These are phyloP conservation scores for Drosophila anceps DNA, from an alignment of 2,888 invertebrate species.

Conservation along the genomic window DNA sequence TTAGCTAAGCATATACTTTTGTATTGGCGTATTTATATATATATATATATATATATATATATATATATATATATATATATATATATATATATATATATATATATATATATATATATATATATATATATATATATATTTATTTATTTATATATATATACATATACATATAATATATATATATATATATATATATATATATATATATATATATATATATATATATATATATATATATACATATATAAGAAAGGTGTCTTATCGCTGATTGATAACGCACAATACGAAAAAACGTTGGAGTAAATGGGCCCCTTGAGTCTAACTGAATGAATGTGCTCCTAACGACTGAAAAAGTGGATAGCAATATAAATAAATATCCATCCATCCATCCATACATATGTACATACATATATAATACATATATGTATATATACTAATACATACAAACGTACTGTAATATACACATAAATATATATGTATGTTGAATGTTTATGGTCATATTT, in stretches of 20 bases:
- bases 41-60: not conserved
- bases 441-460: no score
- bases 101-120: not conserved
- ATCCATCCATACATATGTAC: conserved; percentile 1
- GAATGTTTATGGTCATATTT: conserved; percentile 18
- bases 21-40: not conserved
- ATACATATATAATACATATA: conserved; percentile 13
- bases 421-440: no score
- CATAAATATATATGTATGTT: conserved; percentile 4
- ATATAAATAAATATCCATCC: conserved; percentile 41
- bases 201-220: not conserved
- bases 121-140: not conserved
- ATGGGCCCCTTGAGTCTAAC: conserved; percentile 45
- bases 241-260: conserved; percentile 39
- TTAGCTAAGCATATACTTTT: not conserved
- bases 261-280: conserved; percentile 25
- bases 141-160: no score
- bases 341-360: conserved; percentile 48
- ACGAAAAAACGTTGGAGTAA: conserved; percentile 40
- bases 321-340: conserved; percentile 41
- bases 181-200: not conserved
- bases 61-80: not conserved
- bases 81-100: not conserved
- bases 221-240: not conserved
- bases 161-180: no score